Percentiles rank a stretch among this genome's conserved stretches.
Evolutionary conservation across 2,797 vertebrate genomes (phyloP).

Genomic region (Linurgus olivaceus): DNA sequence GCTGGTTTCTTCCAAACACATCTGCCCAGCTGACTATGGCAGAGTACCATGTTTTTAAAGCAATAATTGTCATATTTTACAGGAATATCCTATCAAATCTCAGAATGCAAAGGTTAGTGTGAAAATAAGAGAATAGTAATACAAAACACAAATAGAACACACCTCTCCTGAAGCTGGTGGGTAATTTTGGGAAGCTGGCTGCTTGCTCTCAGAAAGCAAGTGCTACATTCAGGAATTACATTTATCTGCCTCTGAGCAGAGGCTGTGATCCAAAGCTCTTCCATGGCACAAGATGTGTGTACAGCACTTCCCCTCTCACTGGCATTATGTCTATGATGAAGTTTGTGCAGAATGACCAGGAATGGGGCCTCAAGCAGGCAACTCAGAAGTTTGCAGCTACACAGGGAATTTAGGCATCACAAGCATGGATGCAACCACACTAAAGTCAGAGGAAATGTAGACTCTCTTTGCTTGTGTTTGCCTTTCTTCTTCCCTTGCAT

Average conservation of each 20-base stretch:
- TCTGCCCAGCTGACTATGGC: background rate
- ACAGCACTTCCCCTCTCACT: background rate
- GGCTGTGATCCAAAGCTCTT: background rate
- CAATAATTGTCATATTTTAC: background rate
- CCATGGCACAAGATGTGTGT: accelerated
- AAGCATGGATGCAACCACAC: background rate
- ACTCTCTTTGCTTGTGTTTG: background rate
- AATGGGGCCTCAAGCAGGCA: background rate
- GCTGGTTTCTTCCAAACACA: background rate
- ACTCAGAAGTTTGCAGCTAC: background rate
- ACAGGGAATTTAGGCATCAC: background rate
- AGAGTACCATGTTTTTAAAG: background rate
- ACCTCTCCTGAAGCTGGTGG: background rate
- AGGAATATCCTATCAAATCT: background rate
- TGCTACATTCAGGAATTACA: accelerated
- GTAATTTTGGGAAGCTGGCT: background rate
- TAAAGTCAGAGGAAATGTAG: background rate
- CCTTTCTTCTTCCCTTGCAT: background rate
- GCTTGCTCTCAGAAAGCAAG: background rate
- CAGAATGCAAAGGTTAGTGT: background rate
- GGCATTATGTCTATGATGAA: background rate
- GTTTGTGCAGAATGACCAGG: background rate
- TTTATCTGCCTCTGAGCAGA: background rate
- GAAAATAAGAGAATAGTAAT: background rate
- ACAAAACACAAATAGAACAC: background rate